Evolutionary conservation across 2,113 vertebrate species (phyloP), one percentile per base, ranked within the genome.

Genomic region (Leptodactylus fuscus): DNA sequence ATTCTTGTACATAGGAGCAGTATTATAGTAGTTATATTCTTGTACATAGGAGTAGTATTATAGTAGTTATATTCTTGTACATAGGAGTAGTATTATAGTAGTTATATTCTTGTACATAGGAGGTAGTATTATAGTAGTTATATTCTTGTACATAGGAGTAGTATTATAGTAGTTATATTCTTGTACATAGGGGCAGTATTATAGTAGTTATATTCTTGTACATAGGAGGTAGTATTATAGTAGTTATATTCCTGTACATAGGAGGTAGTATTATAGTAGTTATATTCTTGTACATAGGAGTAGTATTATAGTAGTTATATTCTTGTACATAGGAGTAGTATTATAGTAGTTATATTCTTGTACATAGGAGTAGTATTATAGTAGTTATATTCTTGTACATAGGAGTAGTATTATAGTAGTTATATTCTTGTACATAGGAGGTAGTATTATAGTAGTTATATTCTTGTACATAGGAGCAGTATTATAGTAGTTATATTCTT

Each of bases 401-500:
- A 51, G 48, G 48, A 51, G 48, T 22, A 55, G 53, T 55, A 55
- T 55, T 55, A 55, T 55, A 55, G 53, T 55, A 55, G 53, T 55
- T n/a, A 55, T n/a, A n/a, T n/a, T n/a, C n/a, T n/a, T n/a, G n/a
- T n/a, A n/a, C n/a, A n/a, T n/a, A n/a, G n/a, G n/a, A 18, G 15
- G 11, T 5, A 15, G 55, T 11, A 55, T 58, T n/a, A 58, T 58
- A 58, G 53, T 58, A 24, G 22, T 58, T 58, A 58, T 58, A 24
- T 58, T 58, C 53, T 58, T 58, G 53, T 58, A 58, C 11, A 58
- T 58, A 58, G 58, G 58, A 13, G 58, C 58, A 62, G 58, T 62
- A 62, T 62, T 62, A 62, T 62, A 62, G 58, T 62, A 29, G 58
- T 62, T 13, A 62, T 62, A 62, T 62, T 62, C 58, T 62, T 62